Evolutionary conservation across 2,797 vertebrate genomes (phyloP).

Genomic region (Scolopax bukidnonensis): DNA sequence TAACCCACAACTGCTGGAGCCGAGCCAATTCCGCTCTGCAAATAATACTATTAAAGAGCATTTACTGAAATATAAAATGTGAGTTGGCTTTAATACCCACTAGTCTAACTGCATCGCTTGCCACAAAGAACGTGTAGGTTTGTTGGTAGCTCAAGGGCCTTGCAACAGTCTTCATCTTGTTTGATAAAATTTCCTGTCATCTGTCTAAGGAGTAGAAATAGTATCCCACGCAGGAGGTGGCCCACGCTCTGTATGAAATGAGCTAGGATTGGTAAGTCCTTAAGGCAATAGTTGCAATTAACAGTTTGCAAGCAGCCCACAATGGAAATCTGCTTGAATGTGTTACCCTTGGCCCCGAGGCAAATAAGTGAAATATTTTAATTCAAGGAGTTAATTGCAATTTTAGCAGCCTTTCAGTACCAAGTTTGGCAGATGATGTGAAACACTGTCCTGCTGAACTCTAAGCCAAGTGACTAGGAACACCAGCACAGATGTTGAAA

Average conservation of each 20-base stretch:
- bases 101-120: background rate
- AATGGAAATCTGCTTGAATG: background rate
- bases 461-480: background rate
- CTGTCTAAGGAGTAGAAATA: background rate
- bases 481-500: background rate
- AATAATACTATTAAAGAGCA: background rate
- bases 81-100: background rate
- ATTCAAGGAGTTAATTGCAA: conserved; percentile 11
- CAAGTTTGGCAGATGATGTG: background rate
- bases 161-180: background rate
- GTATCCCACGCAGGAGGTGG: background rate
- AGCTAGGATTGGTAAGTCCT: background rate
- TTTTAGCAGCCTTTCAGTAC: background rate
- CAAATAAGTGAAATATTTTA: background rate
- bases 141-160: background rate
- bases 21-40: background rate
- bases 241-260: background rate
- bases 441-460: background rate
- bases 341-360: background rate
- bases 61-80: background rate
- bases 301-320: background rate
- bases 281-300: background rate
- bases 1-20: background rate
- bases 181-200: background rate
- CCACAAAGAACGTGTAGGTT: background rate